Conservation (phyloP, 1,140 invertebrate genomes). For the Neodiprion virginianus region DNA sequence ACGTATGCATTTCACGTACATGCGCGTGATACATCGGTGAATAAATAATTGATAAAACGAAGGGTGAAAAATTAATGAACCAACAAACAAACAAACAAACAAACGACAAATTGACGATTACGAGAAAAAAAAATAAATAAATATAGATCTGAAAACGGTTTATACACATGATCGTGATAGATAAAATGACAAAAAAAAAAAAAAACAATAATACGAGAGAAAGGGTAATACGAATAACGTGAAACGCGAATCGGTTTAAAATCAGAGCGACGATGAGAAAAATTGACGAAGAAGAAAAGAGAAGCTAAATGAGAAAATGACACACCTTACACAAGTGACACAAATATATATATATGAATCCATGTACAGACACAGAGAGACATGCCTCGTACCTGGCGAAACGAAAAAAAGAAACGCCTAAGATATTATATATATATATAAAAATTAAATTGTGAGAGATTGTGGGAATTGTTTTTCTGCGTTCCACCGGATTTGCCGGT, state of each 20-base stretch:
- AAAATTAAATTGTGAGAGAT: conserved; percentile 55
- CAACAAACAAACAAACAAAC: conserved; percentile 3
- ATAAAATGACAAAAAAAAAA: conserved; percentile 37
- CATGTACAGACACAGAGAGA: conserved; percentile 29
- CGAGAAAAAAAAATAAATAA: background rate
- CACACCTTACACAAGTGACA: conserved; percentile 34
- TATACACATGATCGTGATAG: conserved; percentile 38
- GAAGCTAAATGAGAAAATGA: conserved; percentile 33
- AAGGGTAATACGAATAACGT: conserved; percentile 25
- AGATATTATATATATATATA: conserved; percentile 33
- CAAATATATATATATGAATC: conserved; percentile 36
- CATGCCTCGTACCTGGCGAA: conserved; percentile 34
- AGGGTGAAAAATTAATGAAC: conserved; percentile 33
- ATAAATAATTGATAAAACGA: too few species aligned
- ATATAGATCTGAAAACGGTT: too few species aligned
- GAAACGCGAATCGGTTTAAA: too few species aligned
- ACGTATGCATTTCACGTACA: too few species aligned
- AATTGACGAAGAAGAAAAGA: conserved; percentile 31
- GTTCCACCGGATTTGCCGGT: conserved; percentile 29
- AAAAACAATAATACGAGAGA: conserved; percentile 37
- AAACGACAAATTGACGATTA: conserved; percentile 30
- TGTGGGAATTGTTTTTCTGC: conserved; percentile 59
- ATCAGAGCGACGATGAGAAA: conserved; percentile 39
- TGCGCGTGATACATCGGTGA: too few species aligned
- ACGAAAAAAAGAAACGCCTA: conserved; percentile 38